Base-by-base conservation (phyloP, 2,888 invertebrate genomes). In the Drosophila borborema region DNA sequence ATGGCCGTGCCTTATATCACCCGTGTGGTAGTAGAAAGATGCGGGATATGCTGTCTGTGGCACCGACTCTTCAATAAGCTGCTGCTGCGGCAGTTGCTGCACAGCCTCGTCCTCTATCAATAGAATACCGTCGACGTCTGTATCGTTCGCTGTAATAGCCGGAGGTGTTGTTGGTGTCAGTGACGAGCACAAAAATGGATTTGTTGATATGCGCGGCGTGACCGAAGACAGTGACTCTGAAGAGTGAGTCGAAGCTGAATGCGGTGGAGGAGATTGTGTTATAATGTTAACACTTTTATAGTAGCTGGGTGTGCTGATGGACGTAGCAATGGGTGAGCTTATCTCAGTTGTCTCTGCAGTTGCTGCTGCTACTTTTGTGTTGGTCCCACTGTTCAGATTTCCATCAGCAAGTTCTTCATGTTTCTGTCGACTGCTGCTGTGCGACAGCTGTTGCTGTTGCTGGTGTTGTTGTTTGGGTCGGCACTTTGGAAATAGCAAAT, bases 401-500 rank as follows among this genome's bases (percentile, higher is more conserved):
- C 77, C 77, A 73, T 83, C 86, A 43, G 62, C 61, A 56, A 70
- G 68, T 8, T 9, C 23, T 23, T 77, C 84, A 82, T 72, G 66
- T 18, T 85, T 68, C 40, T 76, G 82, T 55, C 63, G 77, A 68
- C 43, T 64, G 46, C n/a, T 58, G 71, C 43, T 69, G 45, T 49
- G 54, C 16, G 36, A 28, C 14, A 34, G 31, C 60, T 80, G 72
- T 28, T 56, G 31, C 5, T 68, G 71, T 0, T 77, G 82, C 8
- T 72, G 77, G 20, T 64, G 72, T 14, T 71, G 77, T 45, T 94
- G 94, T 91, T 95, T 94, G 84, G 97, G 97, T 90, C 97, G 95
- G 94, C 97, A 97, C 96, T 97, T 97, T 91, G 97, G 97, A 94
- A 97, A 97, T 91, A 97, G 95, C 93, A 96, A 95, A 92, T 96